Base-by-base conservation (phyloP, 2,797 vertebrate species). In the Chaetodon trifasciatus region DNA sequence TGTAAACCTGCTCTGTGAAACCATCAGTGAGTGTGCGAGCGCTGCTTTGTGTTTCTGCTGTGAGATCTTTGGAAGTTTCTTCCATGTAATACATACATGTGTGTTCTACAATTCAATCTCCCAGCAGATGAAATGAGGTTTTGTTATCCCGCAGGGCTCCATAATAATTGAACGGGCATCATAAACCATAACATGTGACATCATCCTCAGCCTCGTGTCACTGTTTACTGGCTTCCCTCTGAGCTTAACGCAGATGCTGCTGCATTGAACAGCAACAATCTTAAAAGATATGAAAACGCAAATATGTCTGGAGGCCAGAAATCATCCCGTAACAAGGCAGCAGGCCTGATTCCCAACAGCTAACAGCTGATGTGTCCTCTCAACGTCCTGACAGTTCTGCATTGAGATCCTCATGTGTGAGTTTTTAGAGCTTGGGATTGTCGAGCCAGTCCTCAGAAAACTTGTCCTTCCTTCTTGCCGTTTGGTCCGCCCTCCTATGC, bases 101-200 rank as follows among this genome's bases (percentile, higher is more conserved):
- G 46, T 58, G 84, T 87, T 76, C 75, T 86, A 81, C 37, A 70
- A 76, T 88, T 89, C 79, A 84, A 86, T 84, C 61, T 81, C 70
- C 52, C 8, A 65, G 73, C 64, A 46, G 37, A 75, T 58, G 69
- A 77, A 82, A 86, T 40, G 7, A 76, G 72, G 46, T 60, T 83
- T 77, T 35, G 6, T 35, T 4, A 32, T 80, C 56, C 67, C 68
- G 64, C 62, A 42, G 76, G 73, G 68, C 64, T 77, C 37, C 6
- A 57, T 53, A 23, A 55, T 74, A 82, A 85, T 62, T 64, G 64
- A 82, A 82, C 8, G 1, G 55, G 12, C 66, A 70, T 76, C 78
- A 57, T 49, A 55, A 63, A 81, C 72, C 49, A 39, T 60, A 37
- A 55, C 65, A 64, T 37, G 40, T 79, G 82, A 83, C 79, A 81